Evolutionary conservation across 2,113 vertebrate species (phyloP), one percentile per base, ranked within the genome.

Genomic region (Microtus oregoni): DNA sequence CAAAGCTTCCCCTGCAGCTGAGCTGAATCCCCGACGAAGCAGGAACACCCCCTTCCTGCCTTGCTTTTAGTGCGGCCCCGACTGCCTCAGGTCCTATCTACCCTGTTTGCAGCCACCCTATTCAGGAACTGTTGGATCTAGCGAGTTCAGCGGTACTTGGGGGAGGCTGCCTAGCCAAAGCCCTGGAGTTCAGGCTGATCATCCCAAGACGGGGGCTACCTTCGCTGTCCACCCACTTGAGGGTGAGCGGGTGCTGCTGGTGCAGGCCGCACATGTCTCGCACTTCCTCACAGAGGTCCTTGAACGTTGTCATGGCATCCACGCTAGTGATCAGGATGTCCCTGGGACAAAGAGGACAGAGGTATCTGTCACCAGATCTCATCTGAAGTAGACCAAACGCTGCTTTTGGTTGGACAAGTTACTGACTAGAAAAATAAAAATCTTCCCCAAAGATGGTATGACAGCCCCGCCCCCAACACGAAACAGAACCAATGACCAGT

Each of bases 171-270:
- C n/a, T 58, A 38, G 50, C 24, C 50, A 32, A 41, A 20, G 68
- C 38, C 87, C 87, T 1, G 28, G 38, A 30, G 70, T 17, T 61
- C 26, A 32, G n/a, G 13, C 8, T 44, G 38, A n/a, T 20, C 32
- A 3, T 47, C 17, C 4, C 6, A 0, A 5, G 55, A 22, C 10
- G 0, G 28, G 10, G 67, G 44, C 26, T 98, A 99, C 99, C 99
- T 99, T 99, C 99, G 91, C 99, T 99, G 97, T 99, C 99, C 38
- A 99, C 99, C 99, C 99, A 99, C 98, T 99, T 99, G 94, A 99
- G 99, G 32, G 99, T 99, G 97, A 99, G 99, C 0, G 99, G 99
- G 93, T 99, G 99, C 1, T 98, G 98, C 96, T 94, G 98, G 12
- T 96, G 97, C 55, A 99, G 98, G 35, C 98, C 98, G 96, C 99